Evolutionary conservation across 2,797 vertebrate genomes (phyloP).

Genomic region (Lutjanus campechanus): DNA sequence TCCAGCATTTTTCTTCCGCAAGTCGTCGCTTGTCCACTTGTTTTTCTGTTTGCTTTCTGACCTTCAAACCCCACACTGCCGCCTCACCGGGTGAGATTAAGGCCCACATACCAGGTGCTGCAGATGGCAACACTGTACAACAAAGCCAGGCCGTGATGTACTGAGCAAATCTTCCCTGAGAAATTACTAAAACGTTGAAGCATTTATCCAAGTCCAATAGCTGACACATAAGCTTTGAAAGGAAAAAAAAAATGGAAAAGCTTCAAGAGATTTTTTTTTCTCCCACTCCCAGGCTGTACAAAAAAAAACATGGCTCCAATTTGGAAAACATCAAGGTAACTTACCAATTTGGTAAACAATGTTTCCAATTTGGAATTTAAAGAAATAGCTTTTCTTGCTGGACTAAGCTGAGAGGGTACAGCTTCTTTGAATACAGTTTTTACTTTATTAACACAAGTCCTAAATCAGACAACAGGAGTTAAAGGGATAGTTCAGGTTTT

Average conservation of each 20-base stretch:
- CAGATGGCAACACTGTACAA: slow-evolving; percentile 40
- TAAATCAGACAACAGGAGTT: slow-evolving; percentile 42
- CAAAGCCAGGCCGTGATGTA: slow-evolving; percentile 41
- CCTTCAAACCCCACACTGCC: slow-evolving; percentile 9
- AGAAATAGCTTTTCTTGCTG: slow-evolving; percentile 85
- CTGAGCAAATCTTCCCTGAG: slow-evolving; percentile 82
- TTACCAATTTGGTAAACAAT: slow-evolving; percentile 99
- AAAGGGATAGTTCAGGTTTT: no score
- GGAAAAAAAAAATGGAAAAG: slow-evolving; percentile 39
- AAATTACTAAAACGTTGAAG: slow-evolving; percentile 63
- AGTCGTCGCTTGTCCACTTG: background rate
- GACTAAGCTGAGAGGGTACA: slow-evolving; percentile 66
- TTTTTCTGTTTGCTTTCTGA: slow-evolving; percentile 18
- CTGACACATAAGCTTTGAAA: slow-evolving; percentile 59
- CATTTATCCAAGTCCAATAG: slow-evolving; percentile 53
- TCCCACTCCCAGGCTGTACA: slow-evolving; percentile 66
- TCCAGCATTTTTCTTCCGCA: slow-evolving; percentile 37
- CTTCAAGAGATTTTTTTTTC: slow-evolving; percentile 33
- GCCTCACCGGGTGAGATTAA: slow-evolving; percentile 28
- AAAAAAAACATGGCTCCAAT: slow-evolving; percentile 84
- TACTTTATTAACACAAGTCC: slow-evolving; percentile 40
- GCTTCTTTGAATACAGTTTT: slow-evolving; percentile 62
- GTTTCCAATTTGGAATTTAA: slow-evolving; percentile 99
- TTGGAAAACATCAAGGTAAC: slow-evolving; percentile 90
- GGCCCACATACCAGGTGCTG: slow-evolving; percentile 38